A percentile compares a stretch with the other conserved stretches of the same genome.
These are phyloP conservation scores for Cydia pomonella DNA, from an alignment of 1,140 invertebrate species.

Conservation along the genomic window DNA sequence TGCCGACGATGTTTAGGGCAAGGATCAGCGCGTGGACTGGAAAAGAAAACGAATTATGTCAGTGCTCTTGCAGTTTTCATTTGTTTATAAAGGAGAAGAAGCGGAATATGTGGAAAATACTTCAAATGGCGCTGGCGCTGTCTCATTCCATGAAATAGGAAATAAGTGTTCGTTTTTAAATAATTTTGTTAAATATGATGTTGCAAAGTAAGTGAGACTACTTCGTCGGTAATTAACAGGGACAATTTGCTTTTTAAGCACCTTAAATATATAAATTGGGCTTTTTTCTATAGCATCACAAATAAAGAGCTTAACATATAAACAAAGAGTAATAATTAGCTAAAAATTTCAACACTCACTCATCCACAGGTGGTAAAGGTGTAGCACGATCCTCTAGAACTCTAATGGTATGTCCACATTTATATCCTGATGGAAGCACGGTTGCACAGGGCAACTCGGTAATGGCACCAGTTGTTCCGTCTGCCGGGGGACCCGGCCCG, in stretches of 20 bases:
- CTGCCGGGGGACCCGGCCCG: conserved; percentile 86
- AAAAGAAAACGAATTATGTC: conserved; percentile 67
- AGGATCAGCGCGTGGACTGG: conserved; percentile 94
- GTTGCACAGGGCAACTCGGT: conserved; percentile 95
- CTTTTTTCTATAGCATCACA: too few species aligned
- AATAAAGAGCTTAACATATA: too few species aligned
- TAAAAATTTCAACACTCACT: too few species aligned
- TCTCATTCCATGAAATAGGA: too few species aligned
- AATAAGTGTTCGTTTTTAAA: too few species aligned
- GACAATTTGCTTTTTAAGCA: too few species aligned
- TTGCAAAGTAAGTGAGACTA: conserved; percentile 5
- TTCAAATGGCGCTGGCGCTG: too few species aligned
- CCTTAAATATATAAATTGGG: too few species aligned
- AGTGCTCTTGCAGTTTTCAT: background rate
- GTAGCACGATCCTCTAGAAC: conserved; percentile 97
- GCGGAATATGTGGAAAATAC: too few species aligned
- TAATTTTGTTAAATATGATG: too few species aligned
- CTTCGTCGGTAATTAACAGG: too few species aligned
- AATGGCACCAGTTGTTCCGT: conserved; percentile 98
- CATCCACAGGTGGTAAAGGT: conserved; percentile 94
- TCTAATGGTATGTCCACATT: conserved; percentile 99
- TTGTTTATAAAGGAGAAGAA: background rate
- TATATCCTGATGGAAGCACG: conserved; percentile 99
- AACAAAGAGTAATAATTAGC: too few species aligned
- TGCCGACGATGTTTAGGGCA: conserved; percentile 92